Evolutionary conservation across 1,140 invertebrate genomes (phyloP).

Genomic region (Microplitis mediator): DNA sequence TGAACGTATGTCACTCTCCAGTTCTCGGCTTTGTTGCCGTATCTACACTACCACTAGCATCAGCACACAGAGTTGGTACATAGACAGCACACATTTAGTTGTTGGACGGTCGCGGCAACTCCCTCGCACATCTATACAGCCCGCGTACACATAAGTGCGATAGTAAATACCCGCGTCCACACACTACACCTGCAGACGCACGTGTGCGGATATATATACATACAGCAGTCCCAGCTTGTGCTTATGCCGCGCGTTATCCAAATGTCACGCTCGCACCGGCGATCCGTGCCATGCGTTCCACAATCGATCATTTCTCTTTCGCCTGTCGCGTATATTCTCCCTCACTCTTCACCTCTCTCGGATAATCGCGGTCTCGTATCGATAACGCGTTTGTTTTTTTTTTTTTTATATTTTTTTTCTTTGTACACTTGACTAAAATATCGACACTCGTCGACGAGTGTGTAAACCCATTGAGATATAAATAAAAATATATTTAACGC

Average conservation of each 20-base stretch:
- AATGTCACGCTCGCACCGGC: slow-evolving; percentile 41
- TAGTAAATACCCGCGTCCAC: neutral
- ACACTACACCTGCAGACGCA: slow-evolving; percentile 29
- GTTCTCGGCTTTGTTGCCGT: neutral
- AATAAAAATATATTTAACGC: neutral
- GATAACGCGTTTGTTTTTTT: slow-evolving; percentile 22
- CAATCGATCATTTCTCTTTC: slow-evolving; percentile 45
- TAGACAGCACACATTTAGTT: no score
- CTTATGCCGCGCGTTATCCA: slow-evolving; percentile 41
- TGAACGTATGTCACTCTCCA: slow-evolving; percentile 21
- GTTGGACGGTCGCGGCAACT: neutral
- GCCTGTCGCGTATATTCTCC: slow-evolving; percentile 32
- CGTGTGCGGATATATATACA: slow-evolving; percentile 14
- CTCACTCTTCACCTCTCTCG: neutral
- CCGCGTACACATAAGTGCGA: slow-evolving; percentile 1
- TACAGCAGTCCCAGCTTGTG: slow-evolving; percentile 22
- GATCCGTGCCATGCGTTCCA: slow-evolving; percentile 35
- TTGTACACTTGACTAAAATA: neutral
- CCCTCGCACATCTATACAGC: neutral
- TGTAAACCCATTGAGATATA: neutral
- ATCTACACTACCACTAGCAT: neutral
- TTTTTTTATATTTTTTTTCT: neutral
- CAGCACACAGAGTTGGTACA: neutral
- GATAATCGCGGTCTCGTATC: slow-evolving; percentile 19
- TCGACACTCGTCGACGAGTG: neutral